Base-by-base conservation (phyloP, 2,797 vertebrate species). In the Glossophaga mutica region DNA sequence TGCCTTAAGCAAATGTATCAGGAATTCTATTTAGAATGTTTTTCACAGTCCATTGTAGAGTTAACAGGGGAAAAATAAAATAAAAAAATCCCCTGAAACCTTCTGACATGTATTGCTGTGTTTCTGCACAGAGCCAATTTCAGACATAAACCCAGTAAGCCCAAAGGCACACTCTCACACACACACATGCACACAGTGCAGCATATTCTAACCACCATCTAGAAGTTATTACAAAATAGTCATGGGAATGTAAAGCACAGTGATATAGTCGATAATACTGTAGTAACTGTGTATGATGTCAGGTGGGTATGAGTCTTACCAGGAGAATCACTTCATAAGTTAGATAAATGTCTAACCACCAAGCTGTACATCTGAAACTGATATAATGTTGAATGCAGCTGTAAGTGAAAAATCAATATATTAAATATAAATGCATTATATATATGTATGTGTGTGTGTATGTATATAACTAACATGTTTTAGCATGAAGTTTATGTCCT, bases 221-320 rank as follows among this genome's bases (percentile, higher is more conserved):
- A 22, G 74, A 96, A 76, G 46, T 70, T 83, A 76, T 82, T 82
- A 22, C 19, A 46, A 82, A 65, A 82, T 32, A 82, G 29, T 82
- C 39, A 46, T 3, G 42, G 39, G 18, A 18, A 65, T 65, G 3
- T 65, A 62, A 82, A 82, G 26, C 42, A n/a, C 29, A 82, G 39
- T 32, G 14, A 46, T 82, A 82, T n/a, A 32, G 48, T 52, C 29
- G n/a, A n/a, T 46, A 46, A 24, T 46, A 46, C 65, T 83, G 19
- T 65, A 62, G 46, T 65, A 83, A 77, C 48, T 52, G 12, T 50
- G 29, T n/a, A 15, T 15, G 11, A 29, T 65, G 57, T 18, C 29
- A 15, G 39, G 57, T 83, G 39, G 18, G 19, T 83, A 46, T 19
- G n/a, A 22, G 10, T 22, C 39, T 83, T n/a, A 46, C 2, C 32